These are phyloP conservation scores for Halesus radiatus DNA, from an alignment of 1,140 invertebrate genomes.

Conservation along the genomic window DNA sequence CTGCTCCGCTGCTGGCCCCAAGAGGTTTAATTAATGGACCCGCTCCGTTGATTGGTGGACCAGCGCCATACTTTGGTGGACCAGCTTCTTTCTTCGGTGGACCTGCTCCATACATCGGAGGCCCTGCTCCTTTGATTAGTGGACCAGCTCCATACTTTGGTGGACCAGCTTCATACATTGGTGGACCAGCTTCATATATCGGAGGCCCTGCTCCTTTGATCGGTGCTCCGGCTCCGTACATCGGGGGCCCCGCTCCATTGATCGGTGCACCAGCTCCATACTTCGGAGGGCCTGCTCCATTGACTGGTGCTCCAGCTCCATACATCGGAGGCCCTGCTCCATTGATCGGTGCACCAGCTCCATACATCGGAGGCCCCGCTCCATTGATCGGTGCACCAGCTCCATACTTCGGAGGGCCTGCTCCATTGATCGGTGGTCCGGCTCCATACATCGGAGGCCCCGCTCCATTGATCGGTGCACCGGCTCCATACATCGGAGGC, in stretches of 20 bases:
- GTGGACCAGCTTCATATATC: constrained; percentile 25
- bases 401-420: constrained; percentile 32
- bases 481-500: not conserved
- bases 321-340: not conserved
- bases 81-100: not conserved
- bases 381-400: not conserved
- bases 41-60: constrained; percentile 20
- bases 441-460: constrained; percentile 23
- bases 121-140: constrained; percentile 49
- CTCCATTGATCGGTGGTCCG: constrained; percentile 60
- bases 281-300: constrained; percentile 57
- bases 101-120: not conserved
- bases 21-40: constrained; percentile 24
- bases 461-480: constrained; percentile 1
- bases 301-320: constrained; percentile 36
- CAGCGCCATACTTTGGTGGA: constrained; percentile 15
- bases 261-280: constrained; percentile 53
- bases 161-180: not conserved
- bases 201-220: constrained; percentile 24
- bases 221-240: constrained; percentile 59
- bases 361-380: not conserved
- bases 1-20: constrained; percentile 32
- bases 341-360: not conserved
- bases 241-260: constrained; percentile 70
- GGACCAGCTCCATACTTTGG: constrained; percentile 24